Percentiles rank a stretch among this genome's conserved stretches.
Evolutionary conservation across 2,888 invertebrate species (phyloP).

Genomic region (Caenorhabditis plicata): DNA sequence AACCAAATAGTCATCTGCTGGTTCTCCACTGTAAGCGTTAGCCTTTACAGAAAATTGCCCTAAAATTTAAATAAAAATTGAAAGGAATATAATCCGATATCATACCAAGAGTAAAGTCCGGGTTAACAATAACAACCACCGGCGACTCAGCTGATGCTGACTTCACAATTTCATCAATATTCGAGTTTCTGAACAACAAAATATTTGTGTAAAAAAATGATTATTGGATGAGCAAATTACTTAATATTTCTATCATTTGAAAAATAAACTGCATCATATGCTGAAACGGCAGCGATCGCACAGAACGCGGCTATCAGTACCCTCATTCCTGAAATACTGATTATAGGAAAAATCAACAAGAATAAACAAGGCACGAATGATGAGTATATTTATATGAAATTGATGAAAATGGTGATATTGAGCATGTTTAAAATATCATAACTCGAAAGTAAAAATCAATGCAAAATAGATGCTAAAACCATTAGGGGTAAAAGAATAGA

Average conservation of each 20-base stretch:
- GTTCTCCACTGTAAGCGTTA: slow-evolving; percentile 29
- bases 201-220: slow-evolving; percentile 3
- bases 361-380: too few species aligned
- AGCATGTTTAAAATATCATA: background rate
- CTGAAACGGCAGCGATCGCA: slow-evolving; percentile 22
- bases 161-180: slow-evolving; percentile 21
- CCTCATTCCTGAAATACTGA: too few species aligned
- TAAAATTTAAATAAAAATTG: slow-evolving; percentile 6
- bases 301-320: slow-evolving; percentile 38
- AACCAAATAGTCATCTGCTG: slow-evolving; percentile 29
- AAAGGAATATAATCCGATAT: background rate
- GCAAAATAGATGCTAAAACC: slow-evolving; percentile 3
- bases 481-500: slow-evolving; percentile 2
- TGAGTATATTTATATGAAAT: background rate
- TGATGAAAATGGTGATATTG: background rate
- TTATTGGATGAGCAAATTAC: slow-evolving; percentile 14
- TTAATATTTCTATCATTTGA: slow-evolving; percentile 36
- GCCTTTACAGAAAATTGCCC: slow-evolving; percentile 42
- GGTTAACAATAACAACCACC: slow-evolving; percentile 43
- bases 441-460: background rate
- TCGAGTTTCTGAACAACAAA: slow-evolving; percentile 2
- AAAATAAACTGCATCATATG: slow-evolving; percentile 50
- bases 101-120: slow-evolving; percentile 47
- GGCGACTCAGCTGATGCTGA: slow-evolving; percentile 39
- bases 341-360: slow-evolving; percentile 1